phyloP scores from a whole-genome alignment of 2,888 invertebrate species.

The Ischnura elegans region DNA sequence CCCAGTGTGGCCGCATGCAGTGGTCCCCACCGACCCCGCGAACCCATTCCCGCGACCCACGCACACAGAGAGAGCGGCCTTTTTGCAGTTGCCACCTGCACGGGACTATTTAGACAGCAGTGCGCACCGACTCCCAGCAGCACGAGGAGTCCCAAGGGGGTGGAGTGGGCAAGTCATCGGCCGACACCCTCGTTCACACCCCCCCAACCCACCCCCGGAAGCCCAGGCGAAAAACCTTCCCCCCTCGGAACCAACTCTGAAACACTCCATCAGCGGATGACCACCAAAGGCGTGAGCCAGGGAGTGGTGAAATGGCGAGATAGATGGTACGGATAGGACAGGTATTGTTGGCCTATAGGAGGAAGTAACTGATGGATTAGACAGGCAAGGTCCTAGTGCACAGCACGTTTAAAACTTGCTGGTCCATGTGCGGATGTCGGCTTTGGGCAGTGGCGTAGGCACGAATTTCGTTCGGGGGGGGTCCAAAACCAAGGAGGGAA shows the following conservation, averaged over 20 bases:
- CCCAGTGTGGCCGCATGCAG: not conserved
- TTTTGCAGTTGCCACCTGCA: not conserved
- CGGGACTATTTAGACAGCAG: not conserved
- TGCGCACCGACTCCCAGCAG: not conserved
- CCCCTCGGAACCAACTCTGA: not conserved
- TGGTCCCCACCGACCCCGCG: not conserved
- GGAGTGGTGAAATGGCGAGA: not conserved
- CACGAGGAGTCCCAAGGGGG: not conserved
- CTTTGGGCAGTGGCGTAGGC: no score
- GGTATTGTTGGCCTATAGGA: not conserved
- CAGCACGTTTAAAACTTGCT: no score
- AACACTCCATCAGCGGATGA: not conserved
- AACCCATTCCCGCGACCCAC: not conserved
- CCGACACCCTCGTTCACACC: not conserved
- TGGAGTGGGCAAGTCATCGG: not conserved
- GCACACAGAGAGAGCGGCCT: not conserved
- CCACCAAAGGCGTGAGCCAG: not conserved
- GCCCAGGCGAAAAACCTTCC: not conserved
- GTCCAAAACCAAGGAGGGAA: no score
- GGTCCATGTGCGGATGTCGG: no score
- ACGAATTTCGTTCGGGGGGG: no score
- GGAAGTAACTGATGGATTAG: not conserved
- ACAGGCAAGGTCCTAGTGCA: no score
- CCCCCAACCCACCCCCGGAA: not conserved
- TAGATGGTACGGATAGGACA: not conserved